A percentile compares a stretch with the other conserved stretches of the same genome.
These are phyloP conservation scores for Eristalis intricaria DNA, from an alignment of 2,888 invertebrate species.

Conservation along the genomic window DNA sequence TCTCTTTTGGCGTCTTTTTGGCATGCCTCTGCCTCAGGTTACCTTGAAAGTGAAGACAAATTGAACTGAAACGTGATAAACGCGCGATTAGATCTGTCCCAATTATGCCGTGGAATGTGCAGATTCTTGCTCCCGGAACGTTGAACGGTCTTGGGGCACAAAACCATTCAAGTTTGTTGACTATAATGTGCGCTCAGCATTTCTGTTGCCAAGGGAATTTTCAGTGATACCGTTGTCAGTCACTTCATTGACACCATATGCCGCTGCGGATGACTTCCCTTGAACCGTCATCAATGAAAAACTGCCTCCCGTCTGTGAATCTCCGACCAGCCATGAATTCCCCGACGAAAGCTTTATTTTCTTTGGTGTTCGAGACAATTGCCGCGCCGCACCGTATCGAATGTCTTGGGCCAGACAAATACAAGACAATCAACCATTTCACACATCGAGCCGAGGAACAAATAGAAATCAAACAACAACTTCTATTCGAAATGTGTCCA, in stretches of 20 bases:
- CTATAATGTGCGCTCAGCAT: no score
- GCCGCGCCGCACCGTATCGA: background rate
- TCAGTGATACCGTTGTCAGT: no score
- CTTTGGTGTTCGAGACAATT: background rate
- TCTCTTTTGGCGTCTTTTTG: background rate
- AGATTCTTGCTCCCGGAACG: background rate
- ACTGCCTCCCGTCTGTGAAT: background rate
- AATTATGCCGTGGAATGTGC: background rate
- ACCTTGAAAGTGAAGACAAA: background rate
- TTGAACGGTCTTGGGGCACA: background rate
- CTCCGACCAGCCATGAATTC: background rate
- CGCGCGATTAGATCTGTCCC: background rate
- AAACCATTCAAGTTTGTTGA: no score
- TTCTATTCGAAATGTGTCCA: constrained; percentile 21
- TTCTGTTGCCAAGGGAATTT: no score
- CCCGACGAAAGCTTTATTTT: background rate
- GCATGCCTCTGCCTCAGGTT: background rate
- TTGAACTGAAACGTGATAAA: background rate
- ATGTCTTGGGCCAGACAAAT: background rate
- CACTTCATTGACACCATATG: no score
- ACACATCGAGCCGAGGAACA: constrained; percentile 3
- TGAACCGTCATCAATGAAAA: background rate
- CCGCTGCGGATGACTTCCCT: no score
- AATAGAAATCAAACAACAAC: background rate
- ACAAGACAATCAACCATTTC: background rate